phyloP scores from a whole-genome alignment of 2,113 vertebrate genomes.

The Oostethus manadensis region DNA sequence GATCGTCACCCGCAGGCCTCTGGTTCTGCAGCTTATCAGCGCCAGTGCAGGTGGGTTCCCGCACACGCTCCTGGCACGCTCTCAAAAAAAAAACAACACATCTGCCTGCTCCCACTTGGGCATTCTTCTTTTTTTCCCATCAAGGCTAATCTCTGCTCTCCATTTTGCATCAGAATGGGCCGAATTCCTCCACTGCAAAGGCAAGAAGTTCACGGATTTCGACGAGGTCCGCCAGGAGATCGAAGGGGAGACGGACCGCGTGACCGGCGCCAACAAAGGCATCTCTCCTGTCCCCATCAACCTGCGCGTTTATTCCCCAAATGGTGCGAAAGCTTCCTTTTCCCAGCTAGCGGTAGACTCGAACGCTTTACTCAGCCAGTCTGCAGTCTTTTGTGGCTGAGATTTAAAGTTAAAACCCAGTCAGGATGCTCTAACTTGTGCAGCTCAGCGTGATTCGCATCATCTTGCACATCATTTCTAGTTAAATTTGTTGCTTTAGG shows the following conservation, averaged over 20 bases:
- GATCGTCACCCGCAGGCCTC: conserved; percentile 73
- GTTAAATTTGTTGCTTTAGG: neutral
- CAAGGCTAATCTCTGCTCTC: conserved; percentile 27
- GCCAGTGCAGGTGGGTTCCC: conserved; percentile 62
- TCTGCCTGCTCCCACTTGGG: conserved; percentile 3
- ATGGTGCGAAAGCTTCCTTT: conserved; percentile 69
- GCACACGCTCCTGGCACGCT: neutral
- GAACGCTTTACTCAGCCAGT: too few species aligned
- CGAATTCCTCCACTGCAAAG: conserved; percentile 95
- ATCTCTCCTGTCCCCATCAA: conserved; percentile 93
- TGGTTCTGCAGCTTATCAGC: conserved; percentile 77
- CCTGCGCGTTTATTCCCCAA: conserved; percentile 85
- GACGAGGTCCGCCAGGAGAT: conserved; percentile 92
- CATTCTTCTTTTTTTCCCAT: conserved; percentile 21
- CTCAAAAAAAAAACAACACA: conserved; percentile 1
- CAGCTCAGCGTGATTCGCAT: neutral
- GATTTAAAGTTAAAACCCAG: too few species aligned
- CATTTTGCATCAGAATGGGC: conserved; percentile 77
- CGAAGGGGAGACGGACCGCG: conserved; percentile 89
- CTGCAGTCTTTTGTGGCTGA: too few species aligned
- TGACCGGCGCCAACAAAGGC: conserved; percentile 89
- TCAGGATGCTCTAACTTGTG: neutral
- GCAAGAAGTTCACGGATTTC: conserved; percentile 89
- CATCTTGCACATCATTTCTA: neutral
- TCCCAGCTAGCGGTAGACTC: too few species aligned